Base-by-base conservation (phyloP, 2,888 invertebrate genomes). In the Penaeus monodon region DNA sequence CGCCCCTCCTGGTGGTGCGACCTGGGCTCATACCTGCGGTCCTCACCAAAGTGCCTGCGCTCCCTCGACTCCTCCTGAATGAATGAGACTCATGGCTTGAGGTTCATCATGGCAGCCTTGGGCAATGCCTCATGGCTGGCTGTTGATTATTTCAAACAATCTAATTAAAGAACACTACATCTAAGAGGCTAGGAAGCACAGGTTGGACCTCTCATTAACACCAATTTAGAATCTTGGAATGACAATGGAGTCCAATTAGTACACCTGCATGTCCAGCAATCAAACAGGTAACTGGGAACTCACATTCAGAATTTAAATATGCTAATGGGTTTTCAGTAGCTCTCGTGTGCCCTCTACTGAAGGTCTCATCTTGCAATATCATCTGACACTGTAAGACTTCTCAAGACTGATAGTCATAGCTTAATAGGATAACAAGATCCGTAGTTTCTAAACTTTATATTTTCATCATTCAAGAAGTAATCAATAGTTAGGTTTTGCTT, bases 31-130 rank as follows among this genome's bases (percentile, higher is more conserved):
- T 83, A 87, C 44, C 86, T 83, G 79, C 86, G 86, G 79, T 73
- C 70, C 73, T 87, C 86, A 73, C 66, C 82, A 70, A 82, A 87
- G 65, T 79, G 86, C 68, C 86, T 83, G 86, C 86, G 86, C 64
- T 44, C 81, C 79, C 86, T 80, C 73, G 81, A 76, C 83, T 87
- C 86, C 86, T 87, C 86, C 86, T 87, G 83, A 82, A 64, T 78
- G 68, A 87, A 87, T 82, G 77, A 87, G 79, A 87, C 86, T 87
- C 78, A 73, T 49, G 73, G 83, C 77, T 79, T 83, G 73, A 82
- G 79, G 83, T 83, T 79, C 70, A 73, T 82, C 82, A 82, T 70
- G 33, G 49, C 73, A 73, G 70, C 82, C 82, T 82, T 73, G 22
- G 82, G 73, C 82, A 82, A 64, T 81, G 81, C 81, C 81, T 81